phyloP scores from a whole-genome alignment of 2,888 invertebrate genomes.

The Phaonia tiefii region DNA sequence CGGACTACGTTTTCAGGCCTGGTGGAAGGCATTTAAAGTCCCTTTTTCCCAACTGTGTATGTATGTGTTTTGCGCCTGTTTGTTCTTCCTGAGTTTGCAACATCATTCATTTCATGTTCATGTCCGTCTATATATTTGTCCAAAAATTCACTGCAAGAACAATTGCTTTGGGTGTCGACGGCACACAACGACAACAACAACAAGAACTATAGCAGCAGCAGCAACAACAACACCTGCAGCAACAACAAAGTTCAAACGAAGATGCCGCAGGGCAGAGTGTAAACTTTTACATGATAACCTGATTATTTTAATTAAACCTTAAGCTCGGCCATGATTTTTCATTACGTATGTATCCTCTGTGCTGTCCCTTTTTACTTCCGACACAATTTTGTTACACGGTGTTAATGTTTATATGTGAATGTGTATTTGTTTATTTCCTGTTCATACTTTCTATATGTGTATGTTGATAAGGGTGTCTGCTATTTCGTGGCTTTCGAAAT shows the following conservation, averaged over 20 bases:
- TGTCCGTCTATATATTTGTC: conserved; percentile 11
- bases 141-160: conserved; percentile 27
- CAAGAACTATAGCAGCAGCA: not conserved
- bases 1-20: too few species aligned
- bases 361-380: not conserved
- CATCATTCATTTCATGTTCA: not conserved
- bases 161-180: conserved; percentile 33
- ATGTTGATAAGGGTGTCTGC: not conserved
- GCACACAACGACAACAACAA: not conserved
- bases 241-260: conserved; percentile 10
- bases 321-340: conserved; percentile 57
- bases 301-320: conserved; percentile 63
- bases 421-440: conserved; percentile 6
- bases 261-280: conserved; percentile 22
- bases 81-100: not conserved
- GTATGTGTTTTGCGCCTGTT: too few species aligned
- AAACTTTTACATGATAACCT: conserved; percentile 59
- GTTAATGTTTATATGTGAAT: conserved; percentile 5
- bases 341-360: conserved; percentile 31
- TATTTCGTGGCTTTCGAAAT: too few species aligned
- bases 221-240: not conserved
- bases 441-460: too few species aligned
- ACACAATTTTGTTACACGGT: conserved; percentile 36
- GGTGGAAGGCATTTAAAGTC: too few species aligned
- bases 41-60: not conserved